Base-by-base conservation (phyloP, 2,888 invertebrate genomes). In the Pollenia griseotomentosa region DNA sequence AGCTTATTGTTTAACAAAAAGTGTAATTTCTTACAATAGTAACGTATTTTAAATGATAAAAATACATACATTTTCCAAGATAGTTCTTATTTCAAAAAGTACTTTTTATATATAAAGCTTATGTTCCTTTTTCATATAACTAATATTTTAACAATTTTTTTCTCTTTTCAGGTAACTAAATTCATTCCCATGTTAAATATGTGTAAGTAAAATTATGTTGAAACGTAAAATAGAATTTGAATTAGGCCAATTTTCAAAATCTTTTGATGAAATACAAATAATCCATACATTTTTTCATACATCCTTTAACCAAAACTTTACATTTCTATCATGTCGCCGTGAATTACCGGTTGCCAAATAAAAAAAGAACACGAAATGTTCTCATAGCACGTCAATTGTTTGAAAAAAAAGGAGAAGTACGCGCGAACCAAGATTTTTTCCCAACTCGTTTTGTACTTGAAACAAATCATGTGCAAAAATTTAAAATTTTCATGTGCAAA, bases 381-480 rank as follows among this genome's bases (percentile, higher is more conserved):
- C 51, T 44, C n/a, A 59, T 51, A 51, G 70, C 11, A 66, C 16
- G 59, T 19, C 33, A 78, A n/a, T 46, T 5, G 19, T 65, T 40
- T 44, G 33, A 53, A 61, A 23, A 23, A 68, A 44, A 48, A 71
- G n/a, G 33, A 23, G 19, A 11, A 9, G 53, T 11, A 42, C 51
- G 19, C 53, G 19, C 12, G 5, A 33, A 12, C 10, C 42, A 40
- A 33, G 19, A 44, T 19, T 55, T 73, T 59, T 33, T 33, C 33
- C 6, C 57, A 71, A 71, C 65, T 63, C 70, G 63, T 75, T 85
- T 85, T n/a, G 42, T 57, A 70, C 75, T 59, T 66, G 81, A 42
- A 71, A 71, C 70, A 85, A 85, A 81, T 85, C 81, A 85, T 82
- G 85, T 73, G 77, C 59, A 85, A 77, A 75, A 77, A 82, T 71